A percentile compares a stretch with the other conserved stretches of the same genome.
Evolutionary conservation across 2,888 invertebrate genomes (phyloP).

Genomic region (Tetragonula carbonaria): DNA sequence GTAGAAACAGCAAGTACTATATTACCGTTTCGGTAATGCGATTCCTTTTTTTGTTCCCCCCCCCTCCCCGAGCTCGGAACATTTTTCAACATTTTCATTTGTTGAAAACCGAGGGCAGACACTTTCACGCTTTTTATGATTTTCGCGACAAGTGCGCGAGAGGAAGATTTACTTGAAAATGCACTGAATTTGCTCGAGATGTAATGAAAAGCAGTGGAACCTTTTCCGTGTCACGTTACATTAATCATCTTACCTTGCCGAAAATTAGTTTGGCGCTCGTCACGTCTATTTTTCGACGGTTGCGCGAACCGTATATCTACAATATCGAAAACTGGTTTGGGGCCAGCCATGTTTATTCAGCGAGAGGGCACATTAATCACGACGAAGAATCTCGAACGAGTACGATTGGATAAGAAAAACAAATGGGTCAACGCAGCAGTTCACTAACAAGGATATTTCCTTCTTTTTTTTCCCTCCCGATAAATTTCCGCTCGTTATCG

Average conservation of each 20-base stretch:
- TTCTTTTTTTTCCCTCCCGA: neutral
- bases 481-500: slow-evolving; percentile 40
- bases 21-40: neutral
- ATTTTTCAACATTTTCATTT: neutral
- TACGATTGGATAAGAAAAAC: neutral
- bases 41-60: neutral
- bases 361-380: neutral
- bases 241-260: too few species aligned
- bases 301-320: too few species aligned
- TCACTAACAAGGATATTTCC: neutral
- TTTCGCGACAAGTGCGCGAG: neutral
- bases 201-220: neutral
- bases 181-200: too few species aligned
- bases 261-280: neutral
- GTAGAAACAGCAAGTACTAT: neutral
- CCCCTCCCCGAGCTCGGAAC: neutral
- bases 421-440: slow-evolving; percentile 7
- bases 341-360: too few species aligned
- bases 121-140: neutral
- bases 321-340: neutral
- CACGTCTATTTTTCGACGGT: too few species aligned
- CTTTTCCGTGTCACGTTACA: neutral
- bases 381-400: neutral
- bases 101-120: neutral
- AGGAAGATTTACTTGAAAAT: too few species aligned